These are phyloP conservation scores for Trichacis sp. DNA, from an alignment of 2,888 invertebrate species.

Conservation along the genomic window DNA sequence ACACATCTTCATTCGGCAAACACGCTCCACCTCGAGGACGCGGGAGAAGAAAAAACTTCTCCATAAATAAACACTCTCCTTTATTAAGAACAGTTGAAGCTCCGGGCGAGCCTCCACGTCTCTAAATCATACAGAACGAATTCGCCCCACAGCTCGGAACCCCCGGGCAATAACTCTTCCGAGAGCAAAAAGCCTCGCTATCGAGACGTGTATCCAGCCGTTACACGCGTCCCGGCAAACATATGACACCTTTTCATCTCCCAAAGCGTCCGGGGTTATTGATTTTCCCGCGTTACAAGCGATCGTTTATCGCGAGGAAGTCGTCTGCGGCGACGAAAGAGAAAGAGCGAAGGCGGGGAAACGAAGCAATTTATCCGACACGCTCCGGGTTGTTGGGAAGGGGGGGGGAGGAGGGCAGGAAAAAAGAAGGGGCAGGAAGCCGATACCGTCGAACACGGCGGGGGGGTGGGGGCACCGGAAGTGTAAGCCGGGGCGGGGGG, in stretches of 20 bases:
- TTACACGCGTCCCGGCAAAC: constrained; percentile 3
- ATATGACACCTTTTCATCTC: constrained; percentile 14
- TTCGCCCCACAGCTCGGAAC: neutral
- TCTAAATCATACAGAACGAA: constrained; percentile 7
- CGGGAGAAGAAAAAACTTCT: neutral
- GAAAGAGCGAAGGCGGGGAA: constrained; percentile 32
- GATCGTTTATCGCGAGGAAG: constrained; percentile 5
- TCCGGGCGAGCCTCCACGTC: neutral
- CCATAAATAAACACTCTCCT: constrained; percentile 5
- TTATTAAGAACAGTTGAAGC: constrained; percentile 5
- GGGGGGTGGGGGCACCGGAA: too few relatives aligned
- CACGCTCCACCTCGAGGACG: too few relatives aligned
- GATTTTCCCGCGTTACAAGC: constrained; percentile 7
- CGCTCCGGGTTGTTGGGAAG: too few relatives aligned
- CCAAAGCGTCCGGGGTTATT: constrained; percentile 1
- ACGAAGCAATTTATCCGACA: too few relatives aligned
- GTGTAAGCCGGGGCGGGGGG: too few relatives aligned
- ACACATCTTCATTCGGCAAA: too few relatives aligned
- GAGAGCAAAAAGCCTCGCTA: constrained; percentile 6
- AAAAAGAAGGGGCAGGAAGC: too few relatives aligned
- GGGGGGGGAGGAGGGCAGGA: too few relatives aligned
- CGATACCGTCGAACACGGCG: too few relatives aligned
- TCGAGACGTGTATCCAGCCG: neutral
- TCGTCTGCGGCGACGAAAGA: constrained; percentile 4
- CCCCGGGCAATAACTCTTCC: constrained; percentile 9